Conservation (phyloP, 2,797 vertebrate species). For the Danionella dracula region DNA sequence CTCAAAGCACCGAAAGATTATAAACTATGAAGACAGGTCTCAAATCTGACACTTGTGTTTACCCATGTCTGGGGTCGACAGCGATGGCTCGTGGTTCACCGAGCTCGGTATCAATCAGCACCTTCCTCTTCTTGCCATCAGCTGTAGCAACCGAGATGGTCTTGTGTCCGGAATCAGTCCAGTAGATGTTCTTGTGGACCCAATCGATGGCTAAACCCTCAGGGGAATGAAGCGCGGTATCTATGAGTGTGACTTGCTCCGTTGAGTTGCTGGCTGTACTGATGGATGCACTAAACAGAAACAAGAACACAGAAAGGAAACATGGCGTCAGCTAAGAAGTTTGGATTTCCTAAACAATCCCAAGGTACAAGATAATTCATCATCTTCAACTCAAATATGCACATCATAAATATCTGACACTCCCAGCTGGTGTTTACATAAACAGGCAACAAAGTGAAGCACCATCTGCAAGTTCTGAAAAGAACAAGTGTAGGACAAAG, state of each 20-base stretch:
- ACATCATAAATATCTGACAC: not conserved
- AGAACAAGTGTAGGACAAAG: conserved; percentile 2
- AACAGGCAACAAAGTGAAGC: not conserved
- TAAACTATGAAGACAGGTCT: not conserved
- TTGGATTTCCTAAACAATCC: conserved; percentile 14
- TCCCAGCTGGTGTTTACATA: conserved; percentile 17
- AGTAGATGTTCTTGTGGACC: conserved; percentile 97
- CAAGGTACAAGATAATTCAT: not conserved
- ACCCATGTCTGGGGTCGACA: conserved; percentile 91
- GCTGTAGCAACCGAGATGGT: conserved; percentile 90
- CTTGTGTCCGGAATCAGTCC: conserved; percentile 96
- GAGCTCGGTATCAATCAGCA: conserved; percentile 83
- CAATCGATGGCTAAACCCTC: conserved; percentile 96
- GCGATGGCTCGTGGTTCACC: conserved; percentile 91
- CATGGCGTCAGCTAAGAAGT: conserved; percentile 7
- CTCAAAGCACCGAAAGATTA: not conserved
- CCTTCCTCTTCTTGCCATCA: conserved; percentile 83
- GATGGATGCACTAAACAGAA: conserved; percentile 79
- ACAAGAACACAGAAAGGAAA: not conserved
- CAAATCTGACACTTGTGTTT: conserved; percentile 41
- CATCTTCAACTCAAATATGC: not conserved
- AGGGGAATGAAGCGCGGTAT: conserved; percentile 84
- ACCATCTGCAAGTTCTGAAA: conserved; percentile 17
- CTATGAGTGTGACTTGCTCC: conserved; percentile 84
- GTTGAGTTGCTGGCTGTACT: conserved; percentile 88